Conservation (phyloP, 2,888 invertebrate species). For the Congeria kusceri region DNA sequence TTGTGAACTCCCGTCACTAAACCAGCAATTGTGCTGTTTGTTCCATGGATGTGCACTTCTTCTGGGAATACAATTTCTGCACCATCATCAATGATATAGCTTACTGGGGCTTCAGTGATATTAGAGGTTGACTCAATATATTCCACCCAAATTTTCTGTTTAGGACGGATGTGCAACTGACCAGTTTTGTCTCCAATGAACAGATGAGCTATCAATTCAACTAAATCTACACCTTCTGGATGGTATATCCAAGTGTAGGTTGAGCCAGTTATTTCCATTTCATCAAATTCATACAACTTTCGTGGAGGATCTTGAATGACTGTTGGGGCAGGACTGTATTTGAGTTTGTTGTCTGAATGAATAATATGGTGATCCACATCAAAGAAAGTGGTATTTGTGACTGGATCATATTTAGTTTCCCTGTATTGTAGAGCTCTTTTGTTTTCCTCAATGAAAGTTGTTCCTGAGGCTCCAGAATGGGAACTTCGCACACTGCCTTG, state of each 20-base stretch:
- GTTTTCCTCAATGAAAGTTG: constrained; percentile 76
- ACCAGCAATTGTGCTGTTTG: constrained; percentile 73
- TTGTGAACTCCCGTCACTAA: constrained; percentile 70
- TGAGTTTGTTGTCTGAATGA: constrained; percentile 69
- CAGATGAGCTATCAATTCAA: constrained; percentile 67
- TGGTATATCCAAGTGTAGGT: constrained; percentile 71
- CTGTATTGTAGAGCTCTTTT: constrained; percentile 73
- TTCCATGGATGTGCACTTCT: constrained; percentile 77
- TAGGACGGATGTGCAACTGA: constrained; percentile 67
- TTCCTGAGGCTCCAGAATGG: constrained; percentile 77
- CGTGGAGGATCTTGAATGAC: constrained; percentile 68
- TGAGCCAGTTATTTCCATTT: constrained; percentile 75
- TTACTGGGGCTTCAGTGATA: constrained; percentile 76
- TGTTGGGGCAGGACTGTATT: constrained; percentile 70
- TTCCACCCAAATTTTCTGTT: constrained; percentile 74
- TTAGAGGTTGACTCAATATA: constrained; percentile 73
- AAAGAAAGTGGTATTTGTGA: constrained; percentile 72
- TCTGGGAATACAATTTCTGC: constrained; percentile 73
- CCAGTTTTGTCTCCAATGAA: constrained; percentile 78
- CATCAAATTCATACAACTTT: constrained; percentile 72
- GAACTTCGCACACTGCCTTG: constrained; percentile 44
- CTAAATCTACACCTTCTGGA: constrained; percentile 54
- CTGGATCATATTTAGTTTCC: constrained; percentile 73
- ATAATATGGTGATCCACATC: constrained; percentile 74
- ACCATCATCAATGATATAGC: constrained; percentile 72